Base-by-base conservation (phyloP, 30 jellyfish, hydroid and myxozoan genomes). In the Aurelia sp. region DNA sequence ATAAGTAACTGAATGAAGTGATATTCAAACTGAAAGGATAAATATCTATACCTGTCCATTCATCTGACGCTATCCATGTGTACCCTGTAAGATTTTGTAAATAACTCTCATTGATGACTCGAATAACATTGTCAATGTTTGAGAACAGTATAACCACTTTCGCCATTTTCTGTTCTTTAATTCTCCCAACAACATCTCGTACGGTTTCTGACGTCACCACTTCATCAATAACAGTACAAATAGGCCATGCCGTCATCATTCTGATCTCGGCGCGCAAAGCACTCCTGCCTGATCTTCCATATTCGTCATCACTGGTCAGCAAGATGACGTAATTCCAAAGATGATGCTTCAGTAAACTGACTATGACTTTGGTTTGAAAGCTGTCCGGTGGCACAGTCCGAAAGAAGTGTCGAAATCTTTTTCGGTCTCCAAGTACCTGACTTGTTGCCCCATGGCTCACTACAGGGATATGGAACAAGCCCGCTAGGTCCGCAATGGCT, bases 311-410 rank as follows among this genome's bases (percentile, higher is more conserved):
- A 17, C 97, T 81, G 1, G 91, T 90, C 11, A 93, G 44, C 67
- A 93, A 78, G 15, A 83, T 71, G 53, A 93, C 65, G 90, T 74
- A 87, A 62, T 68, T 81, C 98, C 98, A 93, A 33, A 74, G 55
- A 62, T 40, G 84, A 19, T 76, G 67, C 11, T 21, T 50, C 64
- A 93, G 6, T 61, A 93, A 51, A 48, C 89, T 90, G 23, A 80
- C 79, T 1, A 93, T 75, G 12, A 86, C 78, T 60, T 81, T 69
- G 18, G 90, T 78, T 51, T 62, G 93, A 75, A 59, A 76, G 18
- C 50, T 57, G 80, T 93, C 98, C 15, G 98, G 70, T 9, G 98
- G 94, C 4, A 93, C 97, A 37, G 98, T 93, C 23, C 98, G 92
- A 61, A 93, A 72, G 74, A 93, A 93, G 67, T 93, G 89, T 30